phyloP scores from a whole-genome alignment of 2,113 vertebrate species.

The Sturnira hondurensis region DNA sequence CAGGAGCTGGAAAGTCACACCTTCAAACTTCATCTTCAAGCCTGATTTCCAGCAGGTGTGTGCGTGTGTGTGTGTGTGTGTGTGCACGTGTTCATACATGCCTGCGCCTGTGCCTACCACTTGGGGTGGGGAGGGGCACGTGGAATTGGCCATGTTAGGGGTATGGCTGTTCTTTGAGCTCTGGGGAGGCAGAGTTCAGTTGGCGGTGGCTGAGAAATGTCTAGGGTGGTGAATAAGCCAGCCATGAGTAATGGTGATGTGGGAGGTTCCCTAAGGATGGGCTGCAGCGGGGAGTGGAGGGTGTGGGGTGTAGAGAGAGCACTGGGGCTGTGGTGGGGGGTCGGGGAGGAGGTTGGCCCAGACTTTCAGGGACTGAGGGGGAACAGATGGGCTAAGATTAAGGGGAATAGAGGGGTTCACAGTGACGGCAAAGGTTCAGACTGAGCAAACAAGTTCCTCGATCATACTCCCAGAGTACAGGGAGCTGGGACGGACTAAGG shows the following conservation, averaged over 20 bases:
- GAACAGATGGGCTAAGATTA: not conserved
- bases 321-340: not conserved
- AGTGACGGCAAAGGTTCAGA: not conserved
- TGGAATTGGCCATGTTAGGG: not conserved
- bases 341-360: not conserved
- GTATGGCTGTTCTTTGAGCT: not conserved
- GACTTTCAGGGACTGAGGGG: not conserved
- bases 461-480: not conserved
- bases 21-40: not conserved
- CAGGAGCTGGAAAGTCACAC: not conserved
- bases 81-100: accelerated
- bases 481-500: not conserved
- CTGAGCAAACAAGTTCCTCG: not conserved
- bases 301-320: not conserved
- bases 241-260: slow-evolving; percentile 5
- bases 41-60: not conserved
- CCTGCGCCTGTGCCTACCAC: not conserved
- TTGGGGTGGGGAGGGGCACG: not conserved
- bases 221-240: not conserved
- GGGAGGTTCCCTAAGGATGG: not conserved
- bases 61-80: not conserved
- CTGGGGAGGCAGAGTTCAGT: not conserved
- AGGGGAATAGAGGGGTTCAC: not conserved
- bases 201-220: slow-evolving; percentile 16
- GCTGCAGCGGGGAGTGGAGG: not conserved